A percentile compares a stretch with the other conserved stretches of the same genome.
Conservation (phyloP, 2,113 vertebrate genomes). For the Meriones unguiculatus region DNA sequence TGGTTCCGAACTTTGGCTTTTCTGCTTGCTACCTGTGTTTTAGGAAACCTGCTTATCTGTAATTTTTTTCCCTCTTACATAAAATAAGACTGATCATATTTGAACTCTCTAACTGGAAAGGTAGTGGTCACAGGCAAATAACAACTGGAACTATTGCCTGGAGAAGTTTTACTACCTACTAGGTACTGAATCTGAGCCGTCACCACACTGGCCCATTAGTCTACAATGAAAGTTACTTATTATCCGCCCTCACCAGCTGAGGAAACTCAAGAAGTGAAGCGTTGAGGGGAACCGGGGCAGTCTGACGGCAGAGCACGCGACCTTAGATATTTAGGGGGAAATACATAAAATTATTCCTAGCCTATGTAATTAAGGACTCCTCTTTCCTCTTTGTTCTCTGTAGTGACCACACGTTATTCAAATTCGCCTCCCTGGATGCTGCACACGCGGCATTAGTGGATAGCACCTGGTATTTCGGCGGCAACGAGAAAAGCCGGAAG, state of each 20-base stretch:
- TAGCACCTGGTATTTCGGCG: slow-evolving; percentile 56
- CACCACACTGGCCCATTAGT: background rate
- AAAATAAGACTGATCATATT: background rate
- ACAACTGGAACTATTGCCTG: background rate
- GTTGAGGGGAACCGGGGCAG: background rate
- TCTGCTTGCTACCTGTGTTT: background rate
- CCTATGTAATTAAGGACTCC: background rate
- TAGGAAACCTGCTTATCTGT: background rate
- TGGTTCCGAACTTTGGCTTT: background rate
- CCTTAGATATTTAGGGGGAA: background rate
- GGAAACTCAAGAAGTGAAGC: background rate
- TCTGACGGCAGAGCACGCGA: no score
- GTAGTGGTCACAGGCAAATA: background rate
- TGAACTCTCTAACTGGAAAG: background rate
- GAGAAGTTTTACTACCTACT: background rate
- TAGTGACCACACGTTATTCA: slow-evolving; percentile 40
- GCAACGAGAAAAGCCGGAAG: slow-evolving; percentile 64
- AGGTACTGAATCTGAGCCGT: background rate
- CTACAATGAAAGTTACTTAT: no score
- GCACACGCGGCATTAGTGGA: slow-evolving; percentile 62
- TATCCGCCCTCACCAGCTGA: background rate
- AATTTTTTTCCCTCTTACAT: background rate
- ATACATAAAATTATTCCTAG: background rate
- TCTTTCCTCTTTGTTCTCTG: background rate
- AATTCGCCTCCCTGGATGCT: slow-evolving; percentile 1